phyloP scores from a whole-genome alignment of 2,113 vertebrate genomes.

The Coturnix japonica region DNA sequence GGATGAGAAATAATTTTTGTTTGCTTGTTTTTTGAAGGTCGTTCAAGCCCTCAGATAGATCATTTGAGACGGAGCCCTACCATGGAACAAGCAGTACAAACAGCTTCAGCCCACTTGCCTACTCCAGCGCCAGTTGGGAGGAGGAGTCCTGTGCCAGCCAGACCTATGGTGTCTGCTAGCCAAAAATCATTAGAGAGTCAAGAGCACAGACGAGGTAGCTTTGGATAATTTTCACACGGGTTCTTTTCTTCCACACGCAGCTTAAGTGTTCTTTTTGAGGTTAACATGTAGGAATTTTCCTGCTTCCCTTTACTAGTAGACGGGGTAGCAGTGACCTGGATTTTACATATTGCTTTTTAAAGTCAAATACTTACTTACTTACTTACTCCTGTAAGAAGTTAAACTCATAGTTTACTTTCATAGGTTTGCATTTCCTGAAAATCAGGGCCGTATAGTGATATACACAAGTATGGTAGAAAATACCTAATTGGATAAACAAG shows the following conservation, averaged over 20 bases:
- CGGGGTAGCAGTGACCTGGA: neutral
- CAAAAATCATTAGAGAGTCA: conserved; percentile 88
- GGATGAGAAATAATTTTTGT: conserved; percentile 39
- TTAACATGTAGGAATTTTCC: neutral
- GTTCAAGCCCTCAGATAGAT: conserved; percentile 86
- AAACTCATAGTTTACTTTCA: neutral
- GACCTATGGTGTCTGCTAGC: conserved; percentile 78
- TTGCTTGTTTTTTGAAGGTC: conserved; percentile 75
- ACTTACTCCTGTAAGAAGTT: neutral
- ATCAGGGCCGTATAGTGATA: neutral
- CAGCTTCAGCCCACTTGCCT: conserved; percentile 78
- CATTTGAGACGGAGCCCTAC: conserved; percentile 85
- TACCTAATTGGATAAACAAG: conserved; percentile 54
- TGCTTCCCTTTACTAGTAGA: neutral
- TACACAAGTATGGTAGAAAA: conserved; percentile 21
- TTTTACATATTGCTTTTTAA: neutral
- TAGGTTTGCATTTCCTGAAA: neutral
- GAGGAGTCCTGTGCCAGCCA: conserved; percentile 82
- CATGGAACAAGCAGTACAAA: conserved; percentile 86
- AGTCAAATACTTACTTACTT: neutral
- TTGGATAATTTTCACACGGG: neutral
- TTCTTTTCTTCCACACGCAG: neutral
- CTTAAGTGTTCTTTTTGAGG: neutral
- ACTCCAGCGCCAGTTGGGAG: conserved; percentile 83
- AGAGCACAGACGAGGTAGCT: conserved; percentile 89